Evolutionary conservation across 2,888 invertebrate genomes (phyloP).

Genomic region (Leucophenga montana): DNA sequence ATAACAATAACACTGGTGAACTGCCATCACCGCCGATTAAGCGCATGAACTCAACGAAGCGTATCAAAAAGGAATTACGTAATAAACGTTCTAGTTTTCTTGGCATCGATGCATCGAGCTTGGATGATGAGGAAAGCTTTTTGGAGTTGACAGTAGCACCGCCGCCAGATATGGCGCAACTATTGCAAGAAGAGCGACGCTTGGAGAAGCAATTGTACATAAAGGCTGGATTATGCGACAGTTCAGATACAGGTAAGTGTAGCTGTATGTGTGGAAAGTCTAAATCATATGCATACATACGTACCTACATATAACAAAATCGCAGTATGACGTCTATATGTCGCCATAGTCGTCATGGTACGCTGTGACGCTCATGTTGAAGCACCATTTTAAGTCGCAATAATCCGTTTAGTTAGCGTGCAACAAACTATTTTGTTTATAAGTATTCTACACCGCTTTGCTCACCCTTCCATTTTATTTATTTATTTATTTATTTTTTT

Average conservation of each 20-base stretch:
- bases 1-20: conserved; percentile 35
- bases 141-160: conserved; percentile 81
- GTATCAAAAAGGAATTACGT: conserved; percentile 88
- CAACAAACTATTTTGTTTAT: background rate
- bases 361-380: too few species aligned
- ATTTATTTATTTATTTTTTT: conserved; percentile 42
- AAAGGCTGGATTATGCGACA: conserved; percentile 80
- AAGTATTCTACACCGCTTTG: background rate
- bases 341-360: background rate
- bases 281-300: too few species aligned
- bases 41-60: conserved; percentile 86
- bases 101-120: conserved; percentile 84
- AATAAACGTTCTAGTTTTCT: conserved; percentile 89
- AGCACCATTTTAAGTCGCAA: conserved; percentile 53
- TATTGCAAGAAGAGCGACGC: conserved; percentile 86
- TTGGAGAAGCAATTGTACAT: conserved; percentile 85
- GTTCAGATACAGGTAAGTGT: conserved; percentile 77
- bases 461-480: background rate
- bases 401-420: conserved; percentile 60
- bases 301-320: conserved; percentile 10
- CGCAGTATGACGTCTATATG: conserved; percentile 29
- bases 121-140: conserved; percentile 77
- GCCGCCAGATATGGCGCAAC: conserved; percentile 85
- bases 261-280: background rate
- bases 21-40: conserved; percentile 75